Conservation (phyloP, 1,140 invertebrate genomes). For the Hydropsyche tenuis region DNA sequence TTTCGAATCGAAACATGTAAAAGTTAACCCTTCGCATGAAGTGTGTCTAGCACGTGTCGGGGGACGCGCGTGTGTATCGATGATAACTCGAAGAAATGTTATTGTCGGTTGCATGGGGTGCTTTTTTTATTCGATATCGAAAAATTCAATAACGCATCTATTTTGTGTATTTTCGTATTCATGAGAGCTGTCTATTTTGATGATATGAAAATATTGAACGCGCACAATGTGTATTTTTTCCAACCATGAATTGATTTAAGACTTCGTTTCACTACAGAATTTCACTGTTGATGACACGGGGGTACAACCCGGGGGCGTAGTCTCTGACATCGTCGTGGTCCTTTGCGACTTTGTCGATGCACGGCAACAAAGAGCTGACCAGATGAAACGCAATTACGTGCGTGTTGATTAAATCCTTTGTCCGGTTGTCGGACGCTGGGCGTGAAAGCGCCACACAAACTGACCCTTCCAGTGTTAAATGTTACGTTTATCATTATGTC, state of each 20-base stretch:
- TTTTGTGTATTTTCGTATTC: too few relatives aligned
- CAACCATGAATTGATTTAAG: neutral
- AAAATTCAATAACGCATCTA: neutral
- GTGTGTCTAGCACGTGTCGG: constrained; percentile 40
- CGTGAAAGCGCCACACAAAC: too few relatives aligned
- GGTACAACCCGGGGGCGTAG: neutral
- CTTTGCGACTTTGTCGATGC: neutral
- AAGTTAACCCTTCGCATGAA: constrained; percentile 25
- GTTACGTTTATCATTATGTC: too few relatives aligned
- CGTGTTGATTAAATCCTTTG: constrained; percentile 51
- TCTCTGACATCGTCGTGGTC: neutral
- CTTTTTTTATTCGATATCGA: neutral
- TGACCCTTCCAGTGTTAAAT: too few relatives aligned
- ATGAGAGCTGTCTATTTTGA: constrained; percentile 1
- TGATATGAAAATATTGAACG: too few relatives aligned
- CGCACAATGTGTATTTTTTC: too few relatives aligned
- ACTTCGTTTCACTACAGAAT: too few relatives aligned
- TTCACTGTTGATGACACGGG: neutral
- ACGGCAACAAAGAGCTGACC: neutral
- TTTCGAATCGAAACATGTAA: neutral
- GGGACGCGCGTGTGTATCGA: constrained; percentile 6
- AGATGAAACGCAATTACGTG: constrained; percentile 50
- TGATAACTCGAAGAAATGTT: constrained; percentile 20
- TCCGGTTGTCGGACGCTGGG: constrained; percentile 31
- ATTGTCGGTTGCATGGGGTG: constrained; percentile 8